These are phyloP conservation scores for Enteromius fasciolatus DNA, from an alignment of 2,797 vertebrate species.

Conservation along the genomic window DNA sequence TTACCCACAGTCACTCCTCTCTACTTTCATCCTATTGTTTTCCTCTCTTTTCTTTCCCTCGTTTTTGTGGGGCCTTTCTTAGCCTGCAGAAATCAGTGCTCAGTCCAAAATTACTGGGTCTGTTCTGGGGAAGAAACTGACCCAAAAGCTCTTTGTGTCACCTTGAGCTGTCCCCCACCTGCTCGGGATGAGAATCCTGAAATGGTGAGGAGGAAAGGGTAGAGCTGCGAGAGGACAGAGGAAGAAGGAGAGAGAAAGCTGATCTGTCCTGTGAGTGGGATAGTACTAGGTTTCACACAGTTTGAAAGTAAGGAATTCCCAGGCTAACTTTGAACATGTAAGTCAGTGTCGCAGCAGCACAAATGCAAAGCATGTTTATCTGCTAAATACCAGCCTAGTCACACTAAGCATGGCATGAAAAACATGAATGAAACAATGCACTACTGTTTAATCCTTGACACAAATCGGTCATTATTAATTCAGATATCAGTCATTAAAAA, in stretches of 20 bases:
- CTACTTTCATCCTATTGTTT: conserved; percentile 69
- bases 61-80: conserved; percentile 77
- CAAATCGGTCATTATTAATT: not conserved
- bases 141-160: conserved; percentile 69
- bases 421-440: not conserved
- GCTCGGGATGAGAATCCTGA: conserved; percentile 45
- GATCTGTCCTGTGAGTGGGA: conserved; percentile 60
- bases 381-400: conserved; percentile 6
- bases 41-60: conserved; percentile 72
- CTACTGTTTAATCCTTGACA: not conserved
- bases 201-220: conserved; percentile 24
- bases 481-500: not conserved
- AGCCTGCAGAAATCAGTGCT: conserved; percentile 77
- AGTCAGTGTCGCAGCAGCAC: conserved; percentile 13
- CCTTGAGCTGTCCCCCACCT: conserved; percentile 67
- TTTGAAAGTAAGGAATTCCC: conserved; percentile 51
- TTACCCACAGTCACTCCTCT: conserved; percentile 76
- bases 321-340: conserved; percentile 29
- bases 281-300: conserved; percentile 55
- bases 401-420: not conserved
- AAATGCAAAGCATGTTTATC: conserved; percentile 7
- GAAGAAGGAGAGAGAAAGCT: conserved; percentile 47
- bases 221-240: conserved; percentile 27
- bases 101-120: conserved; percentile 81
- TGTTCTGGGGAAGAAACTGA: conserved; percentile 79